Evolutionary conservation across 2,113 vertebrate species (phyloP), one percentile per base, ranked within the genome.

Genomic region (Paramisgurnus dabryanus): DNA sequence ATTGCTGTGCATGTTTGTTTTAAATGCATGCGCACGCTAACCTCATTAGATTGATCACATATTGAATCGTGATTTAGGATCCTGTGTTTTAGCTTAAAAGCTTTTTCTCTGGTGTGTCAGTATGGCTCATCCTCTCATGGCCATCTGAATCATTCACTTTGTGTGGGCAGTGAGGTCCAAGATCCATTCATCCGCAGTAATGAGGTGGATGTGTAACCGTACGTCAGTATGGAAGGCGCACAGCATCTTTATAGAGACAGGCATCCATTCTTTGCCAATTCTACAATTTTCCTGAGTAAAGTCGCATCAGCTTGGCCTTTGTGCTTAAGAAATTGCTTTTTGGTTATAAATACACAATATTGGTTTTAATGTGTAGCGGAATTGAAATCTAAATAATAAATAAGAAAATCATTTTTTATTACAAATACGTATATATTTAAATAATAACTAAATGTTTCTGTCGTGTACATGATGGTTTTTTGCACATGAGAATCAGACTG

Each of bases 41-140:
- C 17, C 55, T 72, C 17, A 73, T 73, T 43, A 73, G 11, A 43
- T 11, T 43, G 50, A 17, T 39, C 50, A 72, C 17, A 58, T 72
- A 15, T 40, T n/a, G 1, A 3, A 9, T 58, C 10, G 55, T 58
- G 55, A 58, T n/a, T 15, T 6, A 58, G 15, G 55, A n/a, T 58
- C 17, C 55, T 58, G 55, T 58, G n/a, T 17, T 58, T 6, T 6
- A 5, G 1, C 18, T 22, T 43, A 73, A 60, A 60, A 55, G 39
- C 41, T 41, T 58, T 9, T 6, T 43, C 39, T 55, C 68, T 15
- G 15, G 22, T 8, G 49, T 55, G 49, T 27, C 39, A 43, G 53
- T 41, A 58, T 73, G 53, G 3, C 39, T 60, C 70, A 60, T 58
- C 49, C 27, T 55, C 39, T 12, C 68, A 17, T 55, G 50, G 13